A percentile compares a stretch with the other conserved stretches of the same genome.
phyloP scores from a whole-genome alignment of 2,888 invertebrate genomes.

The Himalopsyche kuldschensis region DNA sequence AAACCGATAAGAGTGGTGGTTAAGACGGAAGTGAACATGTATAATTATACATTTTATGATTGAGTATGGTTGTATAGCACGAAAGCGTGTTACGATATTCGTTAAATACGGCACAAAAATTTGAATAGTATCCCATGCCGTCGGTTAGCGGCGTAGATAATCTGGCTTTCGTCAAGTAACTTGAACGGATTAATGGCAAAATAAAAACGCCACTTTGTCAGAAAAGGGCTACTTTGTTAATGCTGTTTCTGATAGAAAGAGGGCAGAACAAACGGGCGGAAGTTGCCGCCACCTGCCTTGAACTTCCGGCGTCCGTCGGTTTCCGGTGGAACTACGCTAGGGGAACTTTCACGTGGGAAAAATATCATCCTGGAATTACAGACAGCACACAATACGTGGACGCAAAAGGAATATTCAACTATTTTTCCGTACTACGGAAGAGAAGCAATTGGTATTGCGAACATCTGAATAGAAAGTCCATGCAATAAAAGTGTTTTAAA shows the following conservation, averaged over 20 bases:
- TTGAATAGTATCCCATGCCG: no score
- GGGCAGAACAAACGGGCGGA: constrained; percentile 32
- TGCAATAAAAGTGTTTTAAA: no score
- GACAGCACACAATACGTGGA: not conserved
- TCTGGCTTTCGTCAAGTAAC: not conserved
- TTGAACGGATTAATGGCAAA: not conserved
- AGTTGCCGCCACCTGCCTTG: constrained; percentile 26
- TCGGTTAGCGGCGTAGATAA: not conserved
- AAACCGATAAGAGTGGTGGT: no score
- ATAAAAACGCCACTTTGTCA: constrained; percentile 4
- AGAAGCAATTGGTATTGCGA: no score
- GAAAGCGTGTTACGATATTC: no score
- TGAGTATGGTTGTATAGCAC: no score
- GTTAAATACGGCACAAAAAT: no score
- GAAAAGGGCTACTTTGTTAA: constrained; percentile 32
- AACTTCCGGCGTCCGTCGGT: constrained; percentile 17
- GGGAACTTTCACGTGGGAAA: not conserved
- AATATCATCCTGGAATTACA: not conserved
- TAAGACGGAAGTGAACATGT: no score
- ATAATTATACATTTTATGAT: no score
- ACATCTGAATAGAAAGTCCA: no score
- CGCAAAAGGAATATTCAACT: no score
- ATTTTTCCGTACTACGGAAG: no score
- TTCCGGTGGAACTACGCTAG: not conserved
- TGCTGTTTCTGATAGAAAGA: constrained; percentile 17